These are phyloP conservation scores for Callorhinus ursinus DNA, from an alignment of 2,113 vertebrate genomes.

Conservation along the genomic window DNA sequence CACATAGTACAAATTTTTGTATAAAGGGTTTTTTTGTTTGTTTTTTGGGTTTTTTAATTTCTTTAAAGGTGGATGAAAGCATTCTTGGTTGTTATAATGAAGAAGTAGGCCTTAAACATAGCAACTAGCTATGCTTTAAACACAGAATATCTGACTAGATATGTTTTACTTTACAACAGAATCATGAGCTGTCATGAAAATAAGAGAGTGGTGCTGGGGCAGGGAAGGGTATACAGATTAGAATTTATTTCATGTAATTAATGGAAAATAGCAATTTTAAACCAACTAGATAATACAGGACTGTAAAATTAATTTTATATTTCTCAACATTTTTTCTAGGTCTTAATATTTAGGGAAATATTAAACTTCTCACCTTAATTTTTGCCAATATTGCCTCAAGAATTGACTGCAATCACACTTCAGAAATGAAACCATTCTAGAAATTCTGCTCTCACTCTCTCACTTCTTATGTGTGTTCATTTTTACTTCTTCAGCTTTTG, in stretches of 20 bases:
- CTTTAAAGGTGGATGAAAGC: not conserved
- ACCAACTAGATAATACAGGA: not conserved
- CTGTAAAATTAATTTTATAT: not conserved
- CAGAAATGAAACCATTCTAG: constrained; percentile 17
- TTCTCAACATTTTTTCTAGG: constrained; percentile 39
- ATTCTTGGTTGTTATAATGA: not conserved
- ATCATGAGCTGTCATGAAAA: not conserved
- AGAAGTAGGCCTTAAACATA: not conserved
- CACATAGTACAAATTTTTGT: not conserved
- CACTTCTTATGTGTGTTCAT: not conserved
- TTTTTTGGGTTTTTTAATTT: not conserved
- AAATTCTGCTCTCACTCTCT: constrained; percentile 11
- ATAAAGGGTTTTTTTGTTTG: not conserved
- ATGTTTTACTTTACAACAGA: not conserved
- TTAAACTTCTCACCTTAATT: not conserved
- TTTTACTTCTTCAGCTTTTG: constrained; percentile 40
- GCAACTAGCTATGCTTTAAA: not conserved
- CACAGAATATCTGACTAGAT: not conserved
- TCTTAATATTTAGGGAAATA: not conserved
- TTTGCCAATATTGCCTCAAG: constrained; percentile 9
- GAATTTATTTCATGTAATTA: not conserved
- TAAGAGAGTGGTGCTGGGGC: not conserved
- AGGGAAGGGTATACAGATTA: not conserved
- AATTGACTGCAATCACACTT: not conserved
- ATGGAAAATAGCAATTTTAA: not conserved